These are phyloP conservation scores for Peromyscus attwateri DNA, from an alignment of 2,797 vertebrate genomes.

Conservation along the genomic window DNA sequence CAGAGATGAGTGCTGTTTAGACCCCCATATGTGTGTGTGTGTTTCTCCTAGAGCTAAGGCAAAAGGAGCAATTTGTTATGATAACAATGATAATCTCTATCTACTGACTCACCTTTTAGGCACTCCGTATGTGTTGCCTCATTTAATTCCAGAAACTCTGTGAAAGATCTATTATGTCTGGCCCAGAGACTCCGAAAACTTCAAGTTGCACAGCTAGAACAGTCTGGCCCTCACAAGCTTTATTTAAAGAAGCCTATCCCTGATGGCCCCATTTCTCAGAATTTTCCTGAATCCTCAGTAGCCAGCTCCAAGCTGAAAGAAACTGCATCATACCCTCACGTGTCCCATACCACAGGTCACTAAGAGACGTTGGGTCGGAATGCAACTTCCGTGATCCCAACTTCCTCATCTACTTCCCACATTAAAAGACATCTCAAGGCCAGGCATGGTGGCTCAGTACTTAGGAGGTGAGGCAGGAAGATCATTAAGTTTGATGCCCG, in stretches of 20 bases:
- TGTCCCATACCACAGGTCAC: background rate
- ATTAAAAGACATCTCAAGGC: background rate
- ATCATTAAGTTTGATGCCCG: background rate
- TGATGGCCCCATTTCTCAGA: background rate
- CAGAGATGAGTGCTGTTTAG: background rate
- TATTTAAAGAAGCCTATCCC: background rate
- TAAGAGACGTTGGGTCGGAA: background rate
- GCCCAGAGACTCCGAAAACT: constrained; percentile 16
- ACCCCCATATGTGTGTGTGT: background rate
- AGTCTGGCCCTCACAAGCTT: background rate
- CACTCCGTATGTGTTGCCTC: background rate
- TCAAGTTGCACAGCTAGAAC: background rate
- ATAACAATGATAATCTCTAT: background rate
- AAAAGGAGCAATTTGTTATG: constrained; percentile 23
- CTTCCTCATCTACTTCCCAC: constrained; percentile 17
- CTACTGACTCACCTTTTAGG: background rate
- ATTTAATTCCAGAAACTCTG: constrained; percentile 12
- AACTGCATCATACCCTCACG: background rate
- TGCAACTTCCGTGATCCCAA: background rate
- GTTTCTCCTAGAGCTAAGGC: constrained; percentile 6
- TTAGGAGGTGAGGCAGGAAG: background rate
- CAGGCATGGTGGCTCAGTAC: background rate
- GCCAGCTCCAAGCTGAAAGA: background rate
- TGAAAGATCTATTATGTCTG: background rate
- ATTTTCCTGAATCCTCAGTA: background rate